phyloP scores from a whole-genome alignment of 2,797 vertebrate genomes.

The Caiman crocodilus region DNA sequence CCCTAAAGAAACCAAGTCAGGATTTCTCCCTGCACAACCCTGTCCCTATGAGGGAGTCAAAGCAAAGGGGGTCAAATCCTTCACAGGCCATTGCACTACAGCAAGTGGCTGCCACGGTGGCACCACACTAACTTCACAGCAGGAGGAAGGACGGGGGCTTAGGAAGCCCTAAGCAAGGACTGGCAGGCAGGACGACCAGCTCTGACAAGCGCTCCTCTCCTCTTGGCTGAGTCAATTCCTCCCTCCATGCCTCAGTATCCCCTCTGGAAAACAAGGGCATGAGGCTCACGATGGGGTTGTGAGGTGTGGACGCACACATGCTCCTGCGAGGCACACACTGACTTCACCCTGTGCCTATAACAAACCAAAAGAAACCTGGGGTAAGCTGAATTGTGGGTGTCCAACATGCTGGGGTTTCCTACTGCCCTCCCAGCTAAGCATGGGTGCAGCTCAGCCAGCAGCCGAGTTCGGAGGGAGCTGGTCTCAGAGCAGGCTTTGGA shows the following conservation, averaged over 20 bases:
- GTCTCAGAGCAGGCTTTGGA: not conserved
- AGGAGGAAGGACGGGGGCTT: not conserved
- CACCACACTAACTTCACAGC: too few species aligned
- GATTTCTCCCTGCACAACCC: not conserved
- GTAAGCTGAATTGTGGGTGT: not conserved
- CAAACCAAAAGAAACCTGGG: not conserved
- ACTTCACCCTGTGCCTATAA: not conserved
- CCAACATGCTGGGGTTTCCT: not conserved
- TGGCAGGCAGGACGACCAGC: not conserved
- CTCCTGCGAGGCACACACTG: not conserved
- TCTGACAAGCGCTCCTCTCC: not conserved
- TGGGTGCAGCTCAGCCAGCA: not conserved
- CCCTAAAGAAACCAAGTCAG: not conserved
- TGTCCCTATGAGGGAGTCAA: not conserved
- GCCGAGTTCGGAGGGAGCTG: not conserved
- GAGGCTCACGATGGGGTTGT: not conserved
- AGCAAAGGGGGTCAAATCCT: rapidly evolving
- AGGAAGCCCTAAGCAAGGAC: too few species aligned
- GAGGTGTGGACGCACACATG: not conserved
- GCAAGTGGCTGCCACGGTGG: too few species aligned
- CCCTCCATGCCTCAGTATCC: not conserved
- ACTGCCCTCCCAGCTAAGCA: not conserved
- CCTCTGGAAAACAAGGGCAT: not conserved
- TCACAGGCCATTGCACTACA: not conserved
- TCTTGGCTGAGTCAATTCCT: too few species aligned